These are phyloP conservation scores for Brotula barbata DNA, from an alignment of 2,797 vertebrate species.

Conservation along the genomic window DNA sequence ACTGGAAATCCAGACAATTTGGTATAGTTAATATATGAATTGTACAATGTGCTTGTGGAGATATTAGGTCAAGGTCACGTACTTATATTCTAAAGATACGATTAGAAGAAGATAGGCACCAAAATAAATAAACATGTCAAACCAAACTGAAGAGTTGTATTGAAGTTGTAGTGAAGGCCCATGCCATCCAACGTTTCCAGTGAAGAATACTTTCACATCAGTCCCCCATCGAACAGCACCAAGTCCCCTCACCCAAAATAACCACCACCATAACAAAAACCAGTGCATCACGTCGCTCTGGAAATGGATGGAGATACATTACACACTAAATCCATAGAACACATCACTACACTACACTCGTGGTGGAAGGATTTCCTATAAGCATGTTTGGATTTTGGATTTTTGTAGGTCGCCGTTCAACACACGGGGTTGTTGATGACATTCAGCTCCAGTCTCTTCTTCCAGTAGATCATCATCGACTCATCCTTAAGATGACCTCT, in stretches of 20 bases:
- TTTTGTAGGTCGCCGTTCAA: conserved; percentile 39
- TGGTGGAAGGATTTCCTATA: conserved; percentile 38
- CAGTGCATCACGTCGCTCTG: conserved; percentile 39
- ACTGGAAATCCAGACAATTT: conserved; percentile 45
- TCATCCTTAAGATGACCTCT: conserved; percentile 26
- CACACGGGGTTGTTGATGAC: conserved; percentile 32
- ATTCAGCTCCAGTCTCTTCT: conserved; percentile 22
- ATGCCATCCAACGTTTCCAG: conserved; percentile 38
- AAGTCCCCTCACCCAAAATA: conserved; percentile 51
- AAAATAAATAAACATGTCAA: conserved; percentile 68
- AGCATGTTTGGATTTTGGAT: conserved; percentile 15
- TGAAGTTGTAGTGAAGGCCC: conserved; percentile 50
- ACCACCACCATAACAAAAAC: conserved; percentile 67
- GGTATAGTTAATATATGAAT: conserved; percentile 47
- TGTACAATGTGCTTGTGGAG: conserved; percentile 47
- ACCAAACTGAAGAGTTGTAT: conserved; percentile 49
- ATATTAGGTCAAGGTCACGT: conserved; percentile 26
- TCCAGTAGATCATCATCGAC: no score
- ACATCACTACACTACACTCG: conserved; percentile 55
- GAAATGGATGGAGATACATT: conserved; percentile 46
- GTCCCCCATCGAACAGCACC: conserved; percentile 65
- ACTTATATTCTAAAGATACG: conserved; percentile 43
- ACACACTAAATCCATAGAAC: conserved; percentile 51
- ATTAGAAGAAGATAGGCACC: conserved; percentile 62
- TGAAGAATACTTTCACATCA: conserved; percentile 59